phyloP scores from a whole-genome alignment of 1,140 invertebrate species.

The Lithobius niger region DNA sequence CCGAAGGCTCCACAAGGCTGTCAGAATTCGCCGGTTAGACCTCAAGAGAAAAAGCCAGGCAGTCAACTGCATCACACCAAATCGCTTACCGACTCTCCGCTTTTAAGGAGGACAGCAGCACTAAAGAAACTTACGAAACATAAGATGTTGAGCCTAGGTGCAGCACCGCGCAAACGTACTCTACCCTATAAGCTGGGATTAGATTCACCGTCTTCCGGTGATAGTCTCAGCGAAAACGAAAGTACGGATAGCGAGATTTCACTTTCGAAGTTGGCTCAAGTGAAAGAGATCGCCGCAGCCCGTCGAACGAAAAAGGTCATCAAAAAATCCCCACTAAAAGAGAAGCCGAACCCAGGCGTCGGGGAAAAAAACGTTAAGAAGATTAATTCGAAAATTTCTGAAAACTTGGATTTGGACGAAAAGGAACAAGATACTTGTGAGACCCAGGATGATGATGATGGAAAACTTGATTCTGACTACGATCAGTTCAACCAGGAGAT shows the following conservation, averaged over 20 bases:
- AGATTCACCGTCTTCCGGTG: not conserved
- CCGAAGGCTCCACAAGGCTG: constrained; percentile 9
- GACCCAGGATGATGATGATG: constrained; percentile 12
- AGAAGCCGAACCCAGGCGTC: not conserved
- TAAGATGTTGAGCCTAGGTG: not conserved
- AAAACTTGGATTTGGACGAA: constrained; percentile 13
- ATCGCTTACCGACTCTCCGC: constrained; percentile 25
- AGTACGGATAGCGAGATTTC: constrained; percentile 40
- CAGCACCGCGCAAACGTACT: not conserved
- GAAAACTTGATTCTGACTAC: constrained; percentile 9
- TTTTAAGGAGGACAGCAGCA: constrained; percentile 31
- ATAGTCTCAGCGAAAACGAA: constrained; percentile 3
- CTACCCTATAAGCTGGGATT: not conserved
- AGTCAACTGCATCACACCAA: not conserved
- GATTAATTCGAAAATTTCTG: not conserved
- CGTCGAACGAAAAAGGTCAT: not conserved
- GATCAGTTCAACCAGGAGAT: constrained; percentile 5
- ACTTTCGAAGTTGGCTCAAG: constrained; percentile 43
- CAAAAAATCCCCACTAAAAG: not conserved
- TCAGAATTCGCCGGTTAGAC: constrained; percentile 14
- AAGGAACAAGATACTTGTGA: constrained; percentile 6
- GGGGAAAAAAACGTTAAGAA: not conserved
- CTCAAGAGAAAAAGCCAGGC: not conserved
- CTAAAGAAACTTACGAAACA: constrained; percentile 24
- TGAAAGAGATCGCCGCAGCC: constrained; percentile 24